Conservation (phyloP, 2,113 vertebrate species). For the Gasterosteus nipponicus region DNA sequence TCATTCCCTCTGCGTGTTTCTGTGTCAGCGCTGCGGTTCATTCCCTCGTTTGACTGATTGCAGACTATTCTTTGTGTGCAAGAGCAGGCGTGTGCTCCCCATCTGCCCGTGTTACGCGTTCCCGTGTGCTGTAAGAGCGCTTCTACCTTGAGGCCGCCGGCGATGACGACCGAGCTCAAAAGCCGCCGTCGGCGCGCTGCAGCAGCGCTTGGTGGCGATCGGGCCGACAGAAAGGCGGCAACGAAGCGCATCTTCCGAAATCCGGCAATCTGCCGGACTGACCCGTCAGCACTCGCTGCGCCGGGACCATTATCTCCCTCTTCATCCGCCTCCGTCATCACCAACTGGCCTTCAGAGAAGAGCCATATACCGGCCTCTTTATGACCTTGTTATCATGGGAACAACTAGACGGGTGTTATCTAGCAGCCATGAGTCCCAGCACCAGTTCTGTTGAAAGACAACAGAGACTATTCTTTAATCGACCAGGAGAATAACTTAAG, state of each 20-base stretch:
- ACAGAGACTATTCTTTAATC: neutral
- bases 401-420: neutral
- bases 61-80: slow-evolving; percentile 10
- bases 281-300: slow-evolving; percentile 19
- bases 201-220: slow-evolving; percentile 21
- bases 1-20: neutral
- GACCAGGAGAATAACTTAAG: neutral
- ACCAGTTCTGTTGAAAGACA: neutral
- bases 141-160: neutral
- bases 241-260: neutral
- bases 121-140: neutral
- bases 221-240: slow-evolving; percentile 15
- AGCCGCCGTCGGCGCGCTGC: slow-evolving; percentile 61
- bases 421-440: neutral
- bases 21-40: slow-evolving; percentile 51
- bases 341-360: neutral
- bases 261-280: neutral
- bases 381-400: neutral
- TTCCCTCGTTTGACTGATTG: slow-evolving; percentile 10
- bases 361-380: neutral
- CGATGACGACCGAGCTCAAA: slow-evolving; percentile 38
- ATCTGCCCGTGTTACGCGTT: neutral
- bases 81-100: neutral
- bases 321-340: neutral
- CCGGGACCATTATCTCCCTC: slow-evolving; percentile 5